Evolutionary conservation across 1,140 invertebrate species (phyloP).

Genomic region (Drosophila arizonae): DNA sequence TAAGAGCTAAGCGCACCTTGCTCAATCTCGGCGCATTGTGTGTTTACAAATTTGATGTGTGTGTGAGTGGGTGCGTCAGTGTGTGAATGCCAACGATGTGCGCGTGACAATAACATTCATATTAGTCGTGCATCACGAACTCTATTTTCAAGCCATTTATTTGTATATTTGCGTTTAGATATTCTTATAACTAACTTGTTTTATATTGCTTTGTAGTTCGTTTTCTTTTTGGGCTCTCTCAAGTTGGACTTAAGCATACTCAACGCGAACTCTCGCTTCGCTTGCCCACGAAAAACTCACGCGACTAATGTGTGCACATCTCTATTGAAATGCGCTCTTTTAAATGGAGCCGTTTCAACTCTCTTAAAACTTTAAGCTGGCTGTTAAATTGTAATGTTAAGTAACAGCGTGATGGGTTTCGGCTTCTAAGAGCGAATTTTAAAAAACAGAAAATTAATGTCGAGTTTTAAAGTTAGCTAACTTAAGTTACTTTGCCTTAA

Average conservation of each 20-base stretch:
- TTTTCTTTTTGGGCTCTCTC: background rate
- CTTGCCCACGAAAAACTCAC: slow-evolving; percentile 5
- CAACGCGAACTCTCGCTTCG: background rate
- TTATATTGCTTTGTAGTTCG: background rate
- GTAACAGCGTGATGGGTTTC: slow-evolving; percentile 17
- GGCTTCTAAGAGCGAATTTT: background rate
- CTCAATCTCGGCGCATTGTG: slow-evolving; percentile 70
- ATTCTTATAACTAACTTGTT: background rate
- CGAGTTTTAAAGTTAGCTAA: background rate
- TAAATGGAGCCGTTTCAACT: background rate
- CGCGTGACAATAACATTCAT: slow-evolving; percentile 38
- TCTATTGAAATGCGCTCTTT: slow-evolving; percentile 18
- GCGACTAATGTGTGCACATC: slow-evolving; percentile 11
- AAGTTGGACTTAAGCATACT: background rate
- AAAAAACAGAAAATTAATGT: background rate
- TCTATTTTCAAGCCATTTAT: background rate
- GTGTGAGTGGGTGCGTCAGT: slow-evolving; percentile 42
- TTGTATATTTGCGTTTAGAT: background rate
- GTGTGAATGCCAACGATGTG: slow-evolving; percentile 41
- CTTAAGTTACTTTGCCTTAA: no score
- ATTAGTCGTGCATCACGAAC: slow-evolving; percentile 11
- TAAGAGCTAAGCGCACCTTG: slow-evolving; percentile 78
- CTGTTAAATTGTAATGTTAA: slow-evolving; percentile 36
- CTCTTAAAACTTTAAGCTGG: slow-evolving; percentile 40
- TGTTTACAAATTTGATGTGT: slow-evolving; percentile 40